Evolutionary conservation across 2,888 invertebrate species (phyloP), one percentile per base, ranked within the genome.

Genomic region (Catocala sponsa): DNA sequence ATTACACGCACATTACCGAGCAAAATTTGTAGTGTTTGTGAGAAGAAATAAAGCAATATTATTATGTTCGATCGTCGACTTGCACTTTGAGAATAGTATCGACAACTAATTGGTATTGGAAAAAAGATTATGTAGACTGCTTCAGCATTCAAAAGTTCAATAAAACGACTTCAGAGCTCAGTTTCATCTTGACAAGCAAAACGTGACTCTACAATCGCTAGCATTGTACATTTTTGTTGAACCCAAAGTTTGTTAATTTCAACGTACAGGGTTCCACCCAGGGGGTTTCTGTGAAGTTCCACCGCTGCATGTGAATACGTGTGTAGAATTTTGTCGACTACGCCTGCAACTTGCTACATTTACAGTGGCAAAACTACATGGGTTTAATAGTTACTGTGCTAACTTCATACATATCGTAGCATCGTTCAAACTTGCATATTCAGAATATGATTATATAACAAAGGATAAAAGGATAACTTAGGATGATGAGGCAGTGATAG

Each of bases 181-280:
- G 50, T 48, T 69, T 65, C 58, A 41, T 49, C 74, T 59, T 61
- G 70, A 63, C 71, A 73, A 61, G 56, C 44, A 10, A 54, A n/a
- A 73, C 73, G 63, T 74, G 72, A 61, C 63, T 59, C 48, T 10
- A 61, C 55, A 65, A 63, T 61, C 53, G 55, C 49, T 53, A 58
- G 44, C 59, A 63, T 60, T 60, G 60, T 62, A 75, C 63, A 74
- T 72, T 70, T 75, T 73, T 74, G 55, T 63, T 52, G 25, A 41
- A 41, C 60, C 44, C 44, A 59, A 76, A 76, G 59, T 73, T 76
- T 66, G 76, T 71, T 75, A 63, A 74, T 69, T 70, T 68, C 58
- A 41, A 64, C 57, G 71, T 76, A 63, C 48, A 47, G 42, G 10
- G 43, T 55, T 38, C 55, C 38, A 51, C 59, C 61, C 51, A 53